A percentile compares a stretch with the other conserved stretches of the same genome.
Evolutionary conservation across 1,140 invertebrate species (phyloP).

Genomic region (Ceratitis capitata): DNA sequence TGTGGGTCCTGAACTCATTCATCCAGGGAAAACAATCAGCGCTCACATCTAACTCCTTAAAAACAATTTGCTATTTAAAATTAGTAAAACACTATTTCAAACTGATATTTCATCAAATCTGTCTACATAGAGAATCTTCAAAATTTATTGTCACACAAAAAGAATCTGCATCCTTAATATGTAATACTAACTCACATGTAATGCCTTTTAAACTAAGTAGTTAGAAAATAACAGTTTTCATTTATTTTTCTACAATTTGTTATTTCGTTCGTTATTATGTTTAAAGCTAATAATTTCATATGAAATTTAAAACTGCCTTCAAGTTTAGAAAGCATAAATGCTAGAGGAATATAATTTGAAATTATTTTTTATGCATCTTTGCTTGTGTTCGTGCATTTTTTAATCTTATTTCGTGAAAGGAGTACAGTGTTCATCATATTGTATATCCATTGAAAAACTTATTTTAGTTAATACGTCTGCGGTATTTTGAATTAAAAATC

Average conservation of each 20-base stretch:
- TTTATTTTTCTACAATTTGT: background rate
- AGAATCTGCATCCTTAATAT: no score
- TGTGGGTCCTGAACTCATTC: slow-evolving; percentile 68
- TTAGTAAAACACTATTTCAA: background rate
- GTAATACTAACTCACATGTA: background rate
- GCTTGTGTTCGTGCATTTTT: no score
- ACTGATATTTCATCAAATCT: background rate
- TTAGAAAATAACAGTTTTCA: background rate
- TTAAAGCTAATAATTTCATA: background rate
- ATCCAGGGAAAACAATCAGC: slow-evolving; percentile 56
- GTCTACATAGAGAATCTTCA: background rate
- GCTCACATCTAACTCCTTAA: slow-evolving; percentile 53
- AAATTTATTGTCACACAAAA: background rate
- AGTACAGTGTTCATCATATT: no score
- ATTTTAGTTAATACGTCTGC: no score
- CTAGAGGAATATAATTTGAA: background rate
- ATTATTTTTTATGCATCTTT: no score
- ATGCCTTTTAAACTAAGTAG: slow-evolving; percentile 21
- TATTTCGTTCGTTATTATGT: background rate
- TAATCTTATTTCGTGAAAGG: no score
- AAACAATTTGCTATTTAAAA: background rate
- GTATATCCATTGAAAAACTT: no score
- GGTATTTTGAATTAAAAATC: background rate
- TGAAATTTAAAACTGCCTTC: background rate
- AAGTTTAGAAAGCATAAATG: background rate